Evolutionary conservation across 2,888 invertebrate genomes (phyloP).

Genomic region (Philhelius pedissequus): DNA sequence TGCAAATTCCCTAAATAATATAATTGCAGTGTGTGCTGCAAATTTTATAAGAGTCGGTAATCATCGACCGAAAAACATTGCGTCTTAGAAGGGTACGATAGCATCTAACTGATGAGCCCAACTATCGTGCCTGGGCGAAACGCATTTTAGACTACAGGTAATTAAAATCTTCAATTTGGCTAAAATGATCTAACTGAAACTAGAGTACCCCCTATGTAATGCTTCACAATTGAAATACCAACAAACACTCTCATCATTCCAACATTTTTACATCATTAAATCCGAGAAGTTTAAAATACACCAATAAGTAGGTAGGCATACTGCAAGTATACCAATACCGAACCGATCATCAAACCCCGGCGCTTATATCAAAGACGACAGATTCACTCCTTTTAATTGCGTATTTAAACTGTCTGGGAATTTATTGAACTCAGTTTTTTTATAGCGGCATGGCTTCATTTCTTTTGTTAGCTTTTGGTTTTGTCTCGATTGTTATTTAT

Average conservation of each 20-base stretch:
- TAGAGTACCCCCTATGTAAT: too few species aligned
- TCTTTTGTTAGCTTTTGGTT: slow-evolving; percentile 5
- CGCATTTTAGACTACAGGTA: too few species aligned
- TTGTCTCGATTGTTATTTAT: slow-evolving; percentile 1
- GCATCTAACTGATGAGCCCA: too few species aligned
- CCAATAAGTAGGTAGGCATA: neutral
- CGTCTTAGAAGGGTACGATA: too few species aligned
- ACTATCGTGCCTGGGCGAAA: too few species aligned
- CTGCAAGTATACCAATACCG: slow-evolving; percentile 8
- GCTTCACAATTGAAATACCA: too few species aligned
- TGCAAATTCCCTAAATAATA: too few species aligned
- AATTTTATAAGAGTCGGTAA: too few species aligned
- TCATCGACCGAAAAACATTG: too few species aligned
- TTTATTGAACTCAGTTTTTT: slow-evolving; percentile 56
- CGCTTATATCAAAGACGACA: slow-evolving; percentile 61
- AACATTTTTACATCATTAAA: neutral
- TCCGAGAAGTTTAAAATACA: slow-evolving; percentile 17
- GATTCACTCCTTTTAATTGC: slow-evolving; percentile 50
- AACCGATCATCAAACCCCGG: slow-evolving; percentile 44
- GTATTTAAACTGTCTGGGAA: slow-evolving; percentile 59
- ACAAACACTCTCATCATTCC: neutral
- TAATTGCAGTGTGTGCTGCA: too few species aligned
- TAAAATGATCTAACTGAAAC: too few species aligned
- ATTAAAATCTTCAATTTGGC: too few species aligned
- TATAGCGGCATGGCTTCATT: slow-evolving; percentile 5